phyloP scores from a whole-genome alignment of 1,140 invertebrate species.

The Cotesia glomerata region DNA sequence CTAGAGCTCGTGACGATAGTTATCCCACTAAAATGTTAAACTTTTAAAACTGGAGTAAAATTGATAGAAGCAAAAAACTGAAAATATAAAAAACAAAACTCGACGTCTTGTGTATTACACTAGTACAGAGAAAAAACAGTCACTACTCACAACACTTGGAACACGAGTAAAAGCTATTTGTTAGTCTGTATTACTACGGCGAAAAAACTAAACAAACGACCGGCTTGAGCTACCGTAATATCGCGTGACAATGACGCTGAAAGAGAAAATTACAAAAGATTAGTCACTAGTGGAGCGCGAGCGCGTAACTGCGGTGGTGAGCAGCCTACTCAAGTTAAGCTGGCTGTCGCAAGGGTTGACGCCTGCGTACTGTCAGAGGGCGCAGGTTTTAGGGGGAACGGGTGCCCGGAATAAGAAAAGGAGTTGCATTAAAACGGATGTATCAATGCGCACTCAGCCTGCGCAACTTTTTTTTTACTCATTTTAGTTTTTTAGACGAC shows the following conservation, averaged over 20 bases:
- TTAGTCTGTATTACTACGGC: too few relatives aligned
- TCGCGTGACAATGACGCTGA: conserved; percentile 6
- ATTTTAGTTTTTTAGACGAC: too few relatives aligned
- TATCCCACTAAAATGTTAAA: background rate
- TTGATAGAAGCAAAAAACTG: background rate
- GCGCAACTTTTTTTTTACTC: too few relatives aligned
- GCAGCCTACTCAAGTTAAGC: background rate
- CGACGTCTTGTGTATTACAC: too few relatives aligned
- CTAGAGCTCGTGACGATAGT: background rate
- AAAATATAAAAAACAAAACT: background rate
- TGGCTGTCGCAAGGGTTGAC: background rate
- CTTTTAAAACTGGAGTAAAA: background rate
- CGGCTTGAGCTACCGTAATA: background rate
- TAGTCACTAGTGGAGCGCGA: conserved; percentile 12
- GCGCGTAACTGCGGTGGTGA: conserved; percentile 15
- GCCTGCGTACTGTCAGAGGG: background rate
- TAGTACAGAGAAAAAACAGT: background rate
- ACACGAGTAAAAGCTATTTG: too few relatives aligned
- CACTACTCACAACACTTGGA: background rate
- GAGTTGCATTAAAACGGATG: background rate
- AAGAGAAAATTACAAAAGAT: background rate
- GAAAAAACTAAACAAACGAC: background rate
- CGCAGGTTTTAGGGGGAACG: background rate
- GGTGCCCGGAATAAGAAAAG: background rate
- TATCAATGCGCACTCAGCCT: background rate